Percentiles rank a stretch among this genome's conserved stretches.
Conservation (phyloP, 2,113 vertebrate genomes). For the Tinamus guttatus region DNA sequence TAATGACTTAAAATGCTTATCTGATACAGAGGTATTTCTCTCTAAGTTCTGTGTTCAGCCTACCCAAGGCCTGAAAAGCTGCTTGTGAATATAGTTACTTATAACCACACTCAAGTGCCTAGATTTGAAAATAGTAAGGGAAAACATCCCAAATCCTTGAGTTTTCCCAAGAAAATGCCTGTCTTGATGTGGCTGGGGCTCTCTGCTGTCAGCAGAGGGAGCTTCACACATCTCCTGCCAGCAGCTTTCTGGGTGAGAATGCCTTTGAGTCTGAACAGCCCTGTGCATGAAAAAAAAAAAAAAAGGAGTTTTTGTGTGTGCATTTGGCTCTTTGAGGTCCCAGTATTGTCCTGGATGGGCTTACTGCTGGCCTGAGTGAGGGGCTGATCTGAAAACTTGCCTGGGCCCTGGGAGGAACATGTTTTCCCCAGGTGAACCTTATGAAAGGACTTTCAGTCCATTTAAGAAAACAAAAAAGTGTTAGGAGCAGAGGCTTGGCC, state of each 20-base stretch:
- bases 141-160: background rate
- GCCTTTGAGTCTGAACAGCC: background rate
- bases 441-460: conserved; percentile 68
- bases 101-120: background rate
- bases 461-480: conserved; percentile 68
- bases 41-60: background rate
- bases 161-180: background rate
- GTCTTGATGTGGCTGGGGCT: background rate
- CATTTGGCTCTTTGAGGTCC: background rate
- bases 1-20: background rate
- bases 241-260: no score
- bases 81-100: background rate
- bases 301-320: fast-evolving
- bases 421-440: conserved; percentile 48
- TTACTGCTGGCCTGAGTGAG: background rate
- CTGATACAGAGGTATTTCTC: background rate
- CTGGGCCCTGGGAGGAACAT: background rate
- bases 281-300: background rate
- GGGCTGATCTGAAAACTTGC: background rate
- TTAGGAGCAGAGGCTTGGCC: conserved; percentile 64
- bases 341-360: background rate
- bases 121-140: background rate
- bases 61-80: background rate
- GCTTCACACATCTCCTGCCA: background rate
- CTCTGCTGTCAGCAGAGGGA: background rate